Conservation (phyloP, 2,888 invertebrate species). For the Chaitophorus viminalis region DNA sequence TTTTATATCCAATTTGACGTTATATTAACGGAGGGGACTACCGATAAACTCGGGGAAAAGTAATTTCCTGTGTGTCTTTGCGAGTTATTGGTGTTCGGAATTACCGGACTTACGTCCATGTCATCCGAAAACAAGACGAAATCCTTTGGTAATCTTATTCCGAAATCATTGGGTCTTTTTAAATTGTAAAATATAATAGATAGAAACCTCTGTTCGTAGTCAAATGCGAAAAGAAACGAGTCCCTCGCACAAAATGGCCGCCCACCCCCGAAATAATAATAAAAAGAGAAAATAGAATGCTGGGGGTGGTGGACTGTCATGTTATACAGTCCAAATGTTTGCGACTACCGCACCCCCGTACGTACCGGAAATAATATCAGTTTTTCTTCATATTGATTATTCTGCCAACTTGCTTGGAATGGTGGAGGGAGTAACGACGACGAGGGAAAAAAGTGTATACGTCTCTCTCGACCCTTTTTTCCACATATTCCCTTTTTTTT, state of each 20-base stretch:
- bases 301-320: conserved; percentile 35
- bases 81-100: conserved; percentile 40
- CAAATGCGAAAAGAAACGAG: conserved; percentile 19
- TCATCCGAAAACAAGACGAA: conserved; percentile 45
- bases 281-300: conserved; percentile 38
- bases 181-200: conserved; percentile 51
- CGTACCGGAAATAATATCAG: conserved; percentile 60
- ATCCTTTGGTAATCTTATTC: conserved; percentile 48
- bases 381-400: conserved; percentile 62
- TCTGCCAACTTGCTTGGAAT: conserved; percentile 51
- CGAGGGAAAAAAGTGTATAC: conserved; percentile 46
- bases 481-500: conserved; percentile 50
- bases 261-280: conserved; percentile 50
- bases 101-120: conserved; percentile 50
- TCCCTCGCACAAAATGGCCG: conserved; percentile 57
- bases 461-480: conserved; percentile 57
- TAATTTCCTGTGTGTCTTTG: conserved; percentile 48
- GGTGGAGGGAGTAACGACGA: conserved; percentile 40
- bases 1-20: conserved; percentile 52
- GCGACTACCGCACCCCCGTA: conserved; percentile 47
- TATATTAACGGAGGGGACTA: conserved; percentile 44
- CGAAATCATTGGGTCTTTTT: conserved; percentile 44
- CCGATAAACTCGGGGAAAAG: conserved; percentile 44
- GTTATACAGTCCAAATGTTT: conserved; percentile 61
- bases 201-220: conserved; percentile 26